Conservation (phyloP, 2,113 vertebrate genomes). For the Platichthys stellatus region DNA sequence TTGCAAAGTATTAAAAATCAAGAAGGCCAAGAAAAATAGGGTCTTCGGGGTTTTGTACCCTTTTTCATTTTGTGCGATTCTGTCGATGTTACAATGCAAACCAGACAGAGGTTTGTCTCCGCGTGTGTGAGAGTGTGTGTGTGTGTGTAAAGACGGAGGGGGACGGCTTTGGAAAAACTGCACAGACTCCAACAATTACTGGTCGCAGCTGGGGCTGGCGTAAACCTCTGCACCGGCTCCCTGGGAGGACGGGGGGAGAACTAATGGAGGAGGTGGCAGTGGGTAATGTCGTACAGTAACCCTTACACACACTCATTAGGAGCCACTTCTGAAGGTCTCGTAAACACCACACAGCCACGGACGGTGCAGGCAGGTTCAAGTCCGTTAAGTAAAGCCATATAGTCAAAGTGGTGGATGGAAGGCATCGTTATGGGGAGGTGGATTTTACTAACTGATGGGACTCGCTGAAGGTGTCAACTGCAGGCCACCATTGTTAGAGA, state of each 20-base stretch:
- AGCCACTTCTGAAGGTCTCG: slow-evolving; percentile 78
- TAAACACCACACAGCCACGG: slow-evolving; percentile 78
- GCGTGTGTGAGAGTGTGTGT: slow-evolving; percentile 1
- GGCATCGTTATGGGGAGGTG: slow-evolving; percentile 2
- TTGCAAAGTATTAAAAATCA: slow-evolving; percentile 33
- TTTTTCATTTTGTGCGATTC: slow-evolving; percentile 32
- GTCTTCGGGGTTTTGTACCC: not conserved
- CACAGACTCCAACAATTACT: slow-evolving; percentile 70
- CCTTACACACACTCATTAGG: slow-evolving; percentile 78
- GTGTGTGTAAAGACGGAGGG: slow-evolving; percentile 7
- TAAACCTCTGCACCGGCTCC: slow-evolving; percentile 77
- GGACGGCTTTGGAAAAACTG: slow-evolving; percentile 49
- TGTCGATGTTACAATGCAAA: slow-evolving; percentile 49
- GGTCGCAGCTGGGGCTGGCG: slow-evolving; percentile 75
- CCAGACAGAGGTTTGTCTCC: slow-evolving; percentile 27
- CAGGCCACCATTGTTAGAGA: not conserved
- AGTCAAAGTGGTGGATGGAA: slow-evolving; percentile 22
- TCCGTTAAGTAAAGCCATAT: slow-evolving; percentile 52
- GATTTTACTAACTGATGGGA: slow-evolving; percentile 25
- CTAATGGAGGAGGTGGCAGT: slow-evolving; percentile 66
- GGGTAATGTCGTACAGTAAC: slow-evolving; percentile 79
- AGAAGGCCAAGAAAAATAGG: slow-evolving; percentile 42
- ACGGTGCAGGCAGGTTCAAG: slow-evolving; percentile 58
- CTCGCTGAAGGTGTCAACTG: not conserved
- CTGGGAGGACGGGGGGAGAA: slow-evolving; percentile 59